Base-by-base conservation (phyloP, 2,797 vertebrate species). In the Gouania willdenowi region DNA sequence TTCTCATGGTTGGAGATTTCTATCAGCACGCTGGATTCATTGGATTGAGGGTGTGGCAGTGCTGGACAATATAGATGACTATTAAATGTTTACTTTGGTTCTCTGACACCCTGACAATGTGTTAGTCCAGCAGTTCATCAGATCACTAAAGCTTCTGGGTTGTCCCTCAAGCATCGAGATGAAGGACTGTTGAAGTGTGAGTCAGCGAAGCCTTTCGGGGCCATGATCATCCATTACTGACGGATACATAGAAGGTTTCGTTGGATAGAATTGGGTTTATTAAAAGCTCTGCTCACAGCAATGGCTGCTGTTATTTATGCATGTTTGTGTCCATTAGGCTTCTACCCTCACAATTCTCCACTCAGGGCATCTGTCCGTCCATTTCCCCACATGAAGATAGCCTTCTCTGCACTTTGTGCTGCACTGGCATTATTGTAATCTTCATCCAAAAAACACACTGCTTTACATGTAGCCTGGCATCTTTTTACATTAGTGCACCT, bases 251-350 rank as follows among this genome's bases (percentile, higher is more conserved):
- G 78, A 82, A 73, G 73, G 58, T 45, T 74, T 66, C 26, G 37
- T 66, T 63, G 66, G 79, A 74, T 78, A 68, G 77, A 82, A 68
- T 81, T 54, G 33, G 65, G 81, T 90, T 89, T 91, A 91, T 91
- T 90, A 88, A 89, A 88, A 89, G 85, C 84, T 82, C 75, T 75
- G 69, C 77, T 73, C 66, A 73, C 50, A 85, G 76, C 59, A 27
- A 70, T 71, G 64, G 75, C 53, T 83, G 81, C 80, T 93, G 93
- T 95, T 94, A 93, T 94, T 95, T 97, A 96, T 93, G 93, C 89
- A 91, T 88, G 87, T 90, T 94, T 94, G 91, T 94, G 90, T 92
- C 94, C 94, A 97, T 97, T 96, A 98, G 94, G 91, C 91, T 90
- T 91, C 92, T 87, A 92, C 92, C 82, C 92, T 80, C 83, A 74